A percentile compares a stretch with the other conserved stretches of the same genome.
These are phyloP conservation scores for Silurus glanis DNA, from an alignment of 2,113 vertebrate species.

Conservation along the genomic window DNA sequence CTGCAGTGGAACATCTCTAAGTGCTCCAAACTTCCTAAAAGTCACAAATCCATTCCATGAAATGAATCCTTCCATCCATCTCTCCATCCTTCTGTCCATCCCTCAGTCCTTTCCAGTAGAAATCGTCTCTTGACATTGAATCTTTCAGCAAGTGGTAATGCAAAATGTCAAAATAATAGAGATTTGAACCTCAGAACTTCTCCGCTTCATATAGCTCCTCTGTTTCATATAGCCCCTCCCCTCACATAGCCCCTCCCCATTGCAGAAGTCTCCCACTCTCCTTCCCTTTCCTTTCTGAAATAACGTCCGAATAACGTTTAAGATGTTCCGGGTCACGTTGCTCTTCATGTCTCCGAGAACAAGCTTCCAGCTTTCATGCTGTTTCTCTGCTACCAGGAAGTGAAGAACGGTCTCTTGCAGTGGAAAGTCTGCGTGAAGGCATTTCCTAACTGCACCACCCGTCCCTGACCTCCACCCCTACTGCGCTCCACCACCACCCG, in stretches of 20 bases:
- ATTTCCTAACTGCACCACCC: slow-evolving; percentile 83
- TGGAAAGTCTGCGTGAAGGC: slow-evolving; percentile 94
- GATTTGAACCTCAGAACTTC: background rate
- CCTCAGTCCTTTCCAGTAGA: background rate
- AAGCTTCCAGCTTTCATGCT: background rate
- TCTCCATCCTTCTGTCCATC: background rate
- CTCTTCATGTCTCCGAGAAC: background rate
- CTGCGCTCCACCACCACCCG: slow-evolving; percentile 92
- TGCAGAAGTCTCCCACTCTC: background rate
- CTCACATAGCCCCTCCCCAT: background rate
- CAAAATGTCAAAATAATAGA: background rate
- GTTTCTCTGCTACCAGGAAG: slow-evolving; percentile 79
- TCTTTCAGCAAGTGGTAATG: background rate
- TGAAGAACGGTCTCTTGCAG: slow-evolving; percentile 94
- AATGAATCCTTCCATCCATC: background rate
- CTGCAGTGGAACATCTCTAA: background rate
- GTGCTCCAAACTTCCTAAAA: background rate
- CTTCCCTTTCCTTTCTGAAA: no score
- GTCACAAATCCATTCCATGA: background rate
- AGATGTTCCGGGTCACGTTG: background rate
- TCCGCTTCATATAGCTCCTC: background rate
- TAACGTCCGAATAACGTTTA: background rate
- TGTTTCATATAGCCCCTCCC: background rate
- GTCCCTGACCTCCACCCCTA: slow-evolving; percentile 81
- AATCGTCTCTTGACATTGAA: background rate